Evolutionary conservation across 2,888 invertebrate genomes (phyloP).

Genomic region (Iselma pallidipennis): DNA sequence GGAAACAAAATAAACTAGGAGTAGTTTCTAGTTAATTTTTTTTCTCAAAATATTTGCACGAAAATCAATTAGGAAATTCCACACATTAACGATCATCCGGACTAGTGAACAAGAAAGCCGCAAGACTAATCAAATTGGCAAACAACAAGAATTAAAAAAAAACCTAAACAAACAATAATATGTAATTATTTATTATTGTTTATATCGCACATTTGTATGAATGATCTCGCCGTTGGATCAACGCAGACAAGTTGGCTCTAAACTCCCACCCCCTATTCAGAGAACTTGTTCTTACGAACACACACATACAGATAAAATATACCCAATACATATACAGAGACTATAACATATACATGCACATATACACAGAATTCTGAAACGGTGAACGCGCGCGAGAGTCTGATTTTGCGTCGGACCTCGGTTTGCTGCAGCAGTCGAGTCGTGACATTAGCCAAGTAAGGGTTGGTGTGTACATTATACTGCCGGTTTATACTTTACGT

Average conservation of each 20-base stretch:
- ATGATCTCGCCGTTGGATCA: slow-evolving; percentile 23
- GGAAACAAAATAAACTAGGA: too few relatives aligned
- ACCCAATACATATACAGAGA: neutral
- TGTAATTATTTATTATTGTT: slow-evolving; percentile 16
- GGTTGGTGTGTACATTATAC: slow-evolving; percentile 15
- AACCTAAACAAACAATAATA: neutral
- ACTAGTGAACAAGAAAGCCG: slow-evolving; percentile 11
- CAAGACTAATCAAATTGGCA: slow-evolving; percentile 3
- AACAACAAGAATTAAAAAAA: slow-evolving; percentile 5
- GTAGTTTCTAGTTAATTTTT: too few relatives aligned
- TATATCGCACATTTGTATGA: slow-evolving; percentile 12
- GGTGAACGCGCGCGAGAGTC: slow-evolving; percentile 14
- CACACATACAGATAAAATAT: neutral
- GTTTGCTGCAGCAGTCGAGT: slow-evolving; percentile 23
- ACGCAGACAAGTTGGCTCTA: slow-evolving; percentile 33
- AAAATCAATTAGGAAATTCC: too few relatives aligned
- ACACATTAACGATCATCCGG: too few relatives aligned
- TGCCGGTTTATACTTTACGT: too few relatives aligned
- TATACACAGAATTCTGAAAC: slow-evolving; percentile 1
- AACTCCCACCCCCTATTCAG: slow-evolving; percentile 19
- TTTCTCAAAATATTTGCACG: too few relatives aligned
- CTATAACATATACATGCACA: neutral
- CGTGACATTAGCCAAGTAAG: slow-evolving; percentile 16
- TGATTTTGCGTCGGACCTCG: slow-evolving; percentile 24
- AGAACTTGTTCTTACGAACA: slow-evolving; percentile 25